phyloP scores from a whole-genome alignment of 1,140 invertebrate species.

The Drosophila busckii region DNA sequence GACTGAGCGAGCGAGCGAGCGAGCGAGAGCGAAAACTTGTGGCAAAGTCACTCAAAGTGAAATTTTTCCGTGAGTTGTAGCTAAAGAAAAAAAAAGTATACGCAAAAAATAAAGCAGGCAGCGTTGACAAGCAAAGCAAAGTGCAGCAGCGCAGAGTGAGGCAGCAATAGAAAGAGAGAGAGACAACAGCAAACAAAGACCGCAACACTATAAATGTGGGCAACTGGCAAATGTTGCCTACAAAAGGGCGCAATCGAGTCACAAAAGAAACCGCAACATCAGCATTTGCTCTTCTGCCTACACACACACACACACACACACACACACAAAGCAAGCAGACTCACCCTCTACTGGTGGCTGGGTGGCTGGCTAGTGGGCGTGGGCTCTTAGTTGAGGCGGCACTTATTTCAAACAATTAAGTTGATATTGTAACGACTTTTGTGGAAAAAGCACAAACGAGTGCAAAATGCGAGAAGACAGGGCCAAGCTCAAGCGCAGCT shows the following conservation, averaged over 20 bases:
- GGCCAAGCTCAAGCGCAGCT: too few species aligned
- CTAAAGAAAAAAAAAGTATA: constrained; percentile 1
- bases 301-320: too few species aligned
- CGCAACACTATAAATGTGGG: constrained; percentile 74
- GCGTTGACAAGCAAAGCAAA: constrained; percentile 55
- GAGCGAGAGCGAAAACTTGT: constrained; percentile 13
- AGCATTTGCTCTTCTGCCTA: too few species aligned
- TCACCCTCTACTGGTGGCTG: too few species aligned
- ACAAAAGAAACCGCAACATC: constrained; percentile 76
- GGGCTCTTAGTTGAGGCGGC: constrained; percentile 31
- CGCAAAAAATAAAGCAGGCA: constrained; percentile 28
- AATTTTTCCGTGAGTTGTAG: constrained; percentile 42
- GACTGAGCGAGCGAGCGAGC: constrained; percentile 20
- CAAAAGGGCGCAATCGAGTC: constrained; percentile 31
- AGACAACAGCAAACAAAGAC: constrained; percentile 38
- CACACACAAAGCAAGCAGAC: too few species aligned
- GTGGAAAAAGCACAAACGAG: constrained; percentile 34
- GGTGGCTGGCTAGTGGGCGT: not conserved
- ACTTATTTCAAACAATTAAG: constrained; percentile 77
- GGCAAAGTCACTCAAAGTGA: constrained; percentile 64
- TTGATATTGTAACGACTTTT: constrained; percentile 70
- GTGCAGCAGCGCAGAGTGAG: not conserved
- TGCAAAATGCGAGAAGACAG: too few species aligned
- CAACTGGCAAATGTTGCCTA: constrained; percentile 48
- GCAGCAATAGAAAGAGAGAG: constrained; percentile 4